A percentile compares a stretch with the other conserved stretches of the same genome.
phyloP scores from a whole-genome alignment of 2,797 vertebrate genomes.

The Amniataba percoides region DNA sequence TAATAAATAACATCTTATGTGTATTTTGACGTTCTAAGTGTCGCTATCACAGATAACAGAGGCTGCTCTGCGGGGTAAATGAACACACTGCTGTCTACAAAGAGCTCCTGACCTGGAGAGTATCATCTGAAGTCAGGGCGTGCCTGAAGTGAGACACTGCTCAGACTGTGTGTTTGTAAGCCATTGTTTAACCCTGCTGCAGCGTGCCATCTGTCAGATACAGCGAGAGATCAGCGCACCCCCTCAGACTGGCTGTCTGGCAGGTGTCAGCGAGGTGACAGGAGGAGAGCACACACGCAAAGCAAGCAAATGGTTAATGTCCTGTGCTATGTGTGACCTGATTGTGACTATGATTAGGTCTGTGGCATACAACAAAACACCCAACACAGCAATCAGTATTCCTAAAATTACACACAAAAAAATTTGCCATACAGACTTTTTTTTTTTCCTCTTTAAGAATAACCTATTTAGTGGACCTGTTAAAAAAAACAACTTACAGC shows the following conservation, averaged over 20 bases:
- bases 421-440: neutral
- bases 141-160: slow-evolving; percentile 44
- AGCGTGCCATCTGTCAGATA: slow-evolving; percentile 75
- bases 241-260: slow-evolving; percentile 46
- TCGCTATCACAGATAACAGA: slow-evolving; percentile 6
- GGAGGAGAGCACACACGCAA: slow-evolving; percentile 11
- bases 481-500: slow-evolving; percentile 4
- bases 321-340: slow-evolving; percentile 6
- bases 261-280: slow-evolving; percentile 69
- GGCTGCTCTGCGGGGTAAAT: slow-evolving; percentile 5
- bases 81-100: slow-evolving; percentile 6
- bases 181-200: slow-evolving; percentile 71
- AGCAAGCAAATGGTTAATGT: slow-evolving; percentile 39
- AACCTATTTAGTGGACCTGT: neutral
- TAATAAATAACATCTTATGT: slow-evolving; percentile 2
- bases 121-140: slow-evolving; percentile 24
- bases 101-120: slow-evolving; percentile 6
- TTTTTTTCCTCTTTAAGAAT: neutral
- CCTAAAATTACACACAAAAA: neutral
- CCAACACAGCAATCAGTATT: neutral
- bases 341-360: neutral
- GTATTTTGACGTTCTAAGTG: neutral
- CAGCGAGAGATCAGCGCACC: slow-evolving; percentile 60
- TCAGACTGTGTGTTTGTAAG: slow-evolving; percentile 54
- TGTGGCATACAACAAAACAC: neutral